These are phyloP conservation scores for Hippopotamyrus pictus DNA, from an alignment of 2,797 vertebrate genomes.

Conservation along the genomic window DNA sequence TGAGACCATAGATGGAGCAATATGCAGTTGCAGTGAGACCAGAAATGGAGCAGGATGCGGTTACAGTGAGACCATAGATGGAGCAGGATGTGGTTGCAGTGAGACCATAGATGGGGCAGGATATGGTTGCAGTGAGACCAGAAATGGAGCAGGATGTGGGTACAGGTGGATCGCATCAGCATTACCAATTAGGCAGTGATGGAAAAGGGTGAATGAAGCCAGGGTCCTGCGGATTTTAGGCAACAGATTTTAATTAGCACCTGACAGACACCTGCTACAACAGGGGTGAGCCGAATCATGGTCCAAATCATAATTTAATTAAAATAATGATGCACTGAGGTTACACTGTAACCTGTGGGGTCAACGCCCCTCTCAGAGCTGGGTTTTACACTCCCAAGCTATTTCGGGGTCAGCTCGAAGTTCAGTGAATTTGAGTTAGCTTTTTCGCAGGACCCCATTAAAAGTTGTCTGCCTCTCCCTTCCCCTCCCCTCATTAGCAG, in stretches of 20 bases:
- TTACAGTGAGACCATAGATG: not conserved
- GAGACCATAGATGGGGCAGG: not conserved
- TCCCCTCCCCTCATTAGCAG: not conserved
- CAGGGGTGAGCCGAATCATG: not conserved
- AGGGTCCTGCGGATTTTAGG: not conserved
- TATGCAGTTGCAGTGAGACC: not conserved
- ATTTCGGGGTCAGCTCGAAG: not conserved
- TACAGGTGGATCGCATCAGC: not conserved
- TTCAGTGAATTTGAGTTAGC: not conserved
- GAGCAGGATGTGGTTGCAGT: not conserved
- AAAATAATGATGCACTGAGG: not conserved
- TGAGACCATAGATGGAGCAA: not conserved
- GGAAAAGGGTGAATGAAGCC: not conserved
- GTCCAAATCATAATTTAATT: not conserved
- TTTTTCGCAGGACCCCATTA: not conserved
- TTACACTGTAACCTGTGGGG: not conserved
- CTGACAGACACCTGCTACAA: not conserved
- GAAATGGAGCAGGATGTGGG: not conserved
- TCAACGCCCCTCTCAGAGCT: not conserved
- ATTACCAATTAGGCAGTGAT: not conserved
- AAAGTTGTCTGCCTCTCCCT: not conserved
- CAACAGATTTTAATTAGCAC: not conserved
- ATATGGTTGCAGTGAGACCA: not conserved
- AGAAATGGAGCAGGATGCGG: not conserved
- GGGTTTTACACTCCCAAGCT: not conserved